These are phyloP conservation scores for Hippocampus comes DNA, from an alignment of 2,113 vertebrate genomes.

Conservation along the genomic window DNA sequence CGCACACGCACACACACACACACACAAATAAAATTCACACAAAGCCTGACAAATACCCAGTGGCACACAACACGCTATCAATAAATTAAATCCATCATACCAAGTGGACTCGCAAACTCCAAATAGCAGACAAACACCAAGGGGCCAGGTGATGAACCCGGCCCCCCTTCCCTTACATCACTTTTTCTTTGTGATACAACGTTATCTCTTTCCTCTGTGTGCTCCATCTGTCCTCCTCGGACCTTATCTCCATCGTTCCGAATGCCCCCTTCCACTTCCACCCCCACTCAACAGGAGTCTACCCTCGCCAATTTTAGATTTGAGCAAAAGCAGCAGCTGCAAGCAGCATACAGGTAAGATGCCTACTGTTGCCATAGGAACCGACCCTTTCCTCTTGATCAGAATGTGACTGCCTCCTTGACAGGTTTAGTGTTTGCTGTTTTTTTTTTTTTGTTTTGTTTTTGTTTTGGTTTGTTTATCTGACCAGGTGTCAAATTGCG, in stretches of 20 bases:
- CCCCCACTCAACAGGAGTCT: constrained; percentile 48
- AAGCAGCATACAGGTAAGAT: constrained; percentile 59
- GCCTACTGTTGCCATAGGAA: constrained; percentile 73
- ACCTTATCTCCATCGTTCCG: constrained; percentile 65
- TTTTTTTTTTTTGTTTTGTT: constrained; percentile 7
- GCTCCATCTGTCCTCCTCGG: constrained; percentile 32
- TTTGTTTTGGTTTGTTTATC: constrained; percentile 14
- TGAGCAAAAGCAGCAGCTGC: constrained; percentile 42
- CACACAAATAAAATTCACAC: constrained; percentile 24
- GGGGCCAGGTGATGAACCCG: constrained; percentile 59
- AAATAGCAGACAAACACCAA: constrained; percentile 62
- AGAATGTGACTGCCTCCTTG: constrained; percentile 64
- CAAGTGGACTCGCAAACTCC: constrained; percentile 60
- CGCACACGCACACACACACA: neutral
- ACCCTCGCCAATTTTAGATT: constrained; percentile 66
- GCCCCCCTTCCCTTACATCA: constrained; percentile 46
- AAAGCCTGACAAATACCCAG: constrained; percentile 42
- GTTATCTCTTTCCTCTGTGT: constrained; percentile 31
- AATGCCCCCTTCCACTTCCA: constrained; percentile 17
- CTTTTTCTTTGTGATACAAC: constrained; percentile 36
- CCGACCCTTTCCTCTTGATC: constrained; percentile 60
- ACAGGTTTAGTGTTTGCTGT: constrained; percentile 36
- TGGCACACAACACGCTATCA: constrained; percentile 57
- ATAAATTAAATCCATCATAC: constrained; percentile 67
- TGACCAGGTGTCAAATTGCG: constrained; percentile 17